Base-by-base conservation (phyloP, 2,797 vertebrate genomes). In the Benthosema pterotum region DNA sequence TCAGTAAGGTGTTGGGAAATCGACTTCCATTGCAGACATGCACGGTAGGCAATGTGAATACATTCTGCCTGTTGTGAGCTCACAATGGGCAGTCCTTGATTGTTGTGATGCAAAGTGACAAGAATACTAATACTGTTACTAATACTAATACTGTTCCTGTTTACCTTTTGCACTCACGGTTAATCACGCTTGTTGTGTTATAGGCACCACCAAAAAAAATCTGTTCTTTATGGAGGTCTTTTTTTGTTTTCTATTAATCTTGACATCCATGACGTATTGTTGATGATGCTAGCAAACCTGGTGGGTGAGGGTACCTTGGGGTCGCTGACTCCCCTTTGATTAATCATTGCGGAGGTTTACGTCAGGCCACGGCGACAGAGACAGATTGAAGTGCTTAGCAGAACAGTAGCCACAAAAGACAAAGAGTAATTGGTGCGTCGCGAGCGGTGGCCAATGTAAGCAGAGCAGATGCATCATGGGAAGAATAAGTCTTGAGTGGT, bases 381-480 rank as follows among this genome's bases (percentile, higher is more conserved):
- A 93, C 84, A 77, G 86, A 93, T 92, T 89, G 88, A 91, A 85
- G 90, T 91, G 88, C 90, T 93, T 92, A 91, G 88, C 84, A 71
- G 87, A 89, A 86, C 91, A 86, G 89, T 87, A 70, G 88, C 86
- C 75, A 77, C 82, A 74, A 73, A 38, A 89, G 91, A 91, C 90
- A 90, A 82, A 91, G 92, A 94, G 87, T 92, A 92, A 94, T 93
- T 74, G 87, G 73, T 85, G 82, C 83, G 78, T 86, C 71, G 85
- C 75, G 61, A 86, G 79, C 85, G 83, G 86, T 80, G 83, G 86
- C 86, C 89, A 75, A 71, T 82, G 84, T 83, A 90, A 92, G 88
- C 86, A 87, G 86, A 89, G 83, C 78, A 83, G 81, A 90, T 90
- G 87, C 83, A 91, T 91, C 89, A 91, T 79, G 72, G 48, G 63